A percentile compares a stretch with the other conserved stretches of the same genome.
Conservation (phyloP, 2,888 invertebrate genomes). For the Ophion ventricosus region DNA sequence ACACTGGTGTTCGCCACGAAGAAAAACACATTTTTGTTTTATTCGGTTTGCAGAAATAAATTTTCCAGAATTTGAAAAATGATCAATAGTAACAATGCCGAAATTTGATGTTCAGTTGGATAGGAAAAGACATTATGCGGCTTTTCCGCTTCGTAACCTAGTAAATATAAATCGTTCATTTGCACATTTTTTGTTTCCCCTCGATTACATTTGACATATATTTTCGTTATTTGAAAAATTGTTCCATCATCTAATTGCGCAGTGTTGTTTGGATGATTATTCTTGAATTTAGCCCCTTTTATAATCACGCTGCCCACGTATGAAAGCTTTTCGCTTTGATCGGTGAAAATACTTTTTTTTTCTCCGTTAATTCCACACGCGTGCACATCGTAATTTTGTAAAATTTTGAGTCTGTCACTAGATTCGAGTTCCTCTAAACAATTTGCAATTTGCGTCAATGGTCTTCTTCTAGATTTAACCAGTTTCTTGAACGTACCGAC, state of each 20-base stretch:
- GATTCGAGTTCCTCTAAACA: conserved; percentile 56
- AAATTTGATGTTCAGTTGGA: background rate
- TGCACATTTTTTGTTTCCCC: background rate
- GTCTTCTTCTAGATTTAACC: conserved; percentile 46
- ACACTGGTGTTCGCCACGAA: too few species aligned
- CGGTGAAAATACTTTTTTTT: background rate
- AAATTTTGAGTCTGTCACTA: conserved; percentile 31
- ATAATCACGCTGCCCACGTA: background rate
- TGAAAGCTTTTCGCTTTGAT: background rate
- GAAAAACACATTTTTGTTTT: too few species aligned
- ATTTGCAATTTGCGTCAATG: conserved; percentile 62
- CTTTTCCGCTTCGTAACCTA: conserved; percentile 9
- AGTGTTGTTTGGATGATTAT: conserved; percentile 29
- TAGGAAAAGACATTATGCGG: conserved; percentile 1
- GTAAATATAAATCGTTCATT: conserved; percentile 5
- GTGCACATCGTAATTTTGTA: conserved; percentile 23
- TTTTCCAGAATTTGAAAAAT: conserved; percentile 18
- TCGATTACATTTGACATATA: background rate
- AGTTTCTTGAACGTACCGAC: conserved; percentile 55
- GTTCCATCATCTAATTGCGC: conserved; percentile 1
- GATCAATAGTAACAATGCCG: conserved; percentile 7
- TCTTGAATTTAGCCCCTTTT: background rate
- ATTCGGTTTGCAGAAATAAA: background rate
- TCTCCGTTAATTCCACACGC: background rate
- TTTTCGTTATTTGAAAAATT: conserved; percentile 23